phyloP scores from a whole-genome alignment of 2,888 invertebrate genomes.

The Lymantria dispar region DNA sequence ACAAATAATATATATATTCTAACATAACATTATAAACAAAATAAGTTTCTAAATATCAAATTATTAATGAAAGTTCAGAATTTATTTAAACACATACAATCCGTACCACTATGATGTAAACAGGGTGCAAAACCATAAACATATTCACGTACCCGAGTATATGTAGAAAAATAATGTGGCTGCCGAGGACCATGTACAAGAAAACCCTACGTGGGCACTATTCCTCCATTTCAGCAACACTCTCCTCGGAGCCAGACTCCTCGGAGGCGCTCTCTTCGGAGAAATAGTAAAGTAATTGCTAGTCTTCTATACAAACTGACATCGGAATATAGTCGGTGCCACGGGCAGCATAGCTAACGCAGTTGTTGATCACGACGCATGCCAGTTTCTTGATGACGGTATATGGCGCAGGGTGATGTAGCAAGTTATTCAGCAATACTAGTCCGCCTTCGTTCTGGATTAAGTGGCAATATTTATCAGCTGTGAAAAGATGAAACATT shows the following conservation, averaged over 20 bases:
- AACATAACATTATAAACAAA: no score
- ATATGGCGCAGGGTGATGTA: constrained; percentile 84
- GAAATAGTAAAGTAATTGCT: not conserved
- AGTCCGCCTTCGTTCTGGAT: constrained; percentile 94
- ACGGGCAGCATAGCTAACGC: constrained; percentile 53
- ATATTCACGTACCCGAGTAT: constrained; percentile 8
- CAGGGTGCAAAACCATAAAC: not conserved
- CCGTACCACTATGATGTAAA: not conserved
- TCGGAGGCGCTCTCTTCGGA: not conserved
- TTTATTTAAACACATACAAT: not conserved
- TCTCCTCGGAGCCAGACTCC: constrained; percentile 45
- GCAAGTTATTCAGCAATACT: constrained; percentile 85
- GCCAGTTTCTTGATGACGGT: constrained; percentile 87
- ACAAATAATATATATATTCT: no score
- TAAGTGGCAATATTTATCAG: constrained; percentile 95
- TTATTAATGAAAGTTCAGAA: not conserved
- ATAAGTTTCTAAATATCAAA: constrained; percentile 14
- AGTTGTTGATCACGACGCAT: constrained; percentile 85
- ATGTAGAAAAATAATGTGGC: constrained; percentile 4
- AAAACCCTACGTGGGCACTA: constrained; percentile 30
- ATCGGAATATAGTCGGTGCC: constrained; percentile 24
- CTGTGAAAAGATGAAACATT: constrained; percentile 73
- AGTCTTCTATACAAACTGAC: not conserved
- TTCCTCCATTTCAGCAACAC: constrained; percentile 48
- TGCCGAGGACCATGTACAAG: constrained; percentile 6